Base-by-base conservation (phyloP, 2,113 vertebrate species). In the Rhabdomys dilectus region DNA sequence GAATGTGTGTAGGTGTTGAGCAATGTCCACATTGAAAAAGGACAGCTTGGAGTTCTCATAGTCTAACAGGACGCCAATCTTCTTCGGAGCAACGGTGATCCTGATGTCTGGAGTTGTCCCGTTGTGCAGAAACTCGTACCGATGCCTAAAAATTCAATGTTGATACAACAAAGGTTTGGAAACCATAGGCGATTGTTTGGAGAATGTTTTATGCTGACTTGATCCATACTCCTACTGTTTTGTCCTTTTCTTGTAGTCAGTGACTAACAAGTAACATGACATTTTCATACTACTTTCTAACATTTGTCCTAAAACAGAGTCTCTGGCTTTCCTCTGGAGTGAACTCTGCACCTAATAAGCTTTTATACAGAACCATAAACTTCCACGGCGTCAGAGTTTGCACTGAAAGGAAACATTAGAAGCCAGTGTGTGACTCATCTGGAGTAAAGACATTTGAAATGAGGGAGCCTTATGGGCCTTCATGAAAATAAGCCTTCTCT, bases 1-100 rank as follows among this genome's bases (percentile, higher is more conserved):
- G 97, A 99, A 99, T 3, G 99, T 99, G 91, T 99, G 98, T 0
- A 99, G 99, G 94, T 99, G 99, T 97, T 99, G 99, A 60, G 98
- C 97, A 94, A 99, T 98, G 66, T 98, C 98, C 29, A 98, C 98
- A 0, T 99, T 99, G 97, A 99, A 99, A 98, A 99, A 99, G 0
- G 99, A 99, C 89, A 99, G 94, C 17, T 96, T 99, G 15, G 98
- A 98, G 17, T 97, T 98, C 51, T 99, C 98, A 0, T 99, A 99
- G 98, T 99, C 99, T 88, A 99, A 98, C 4, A 99, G 98, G 96
- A 99, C 91, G 16, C 99, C 99, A 12, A 99, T 98, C 95, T 98
- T 98, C 94, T 26, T 76, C 0, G 99, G 99, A 0, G 98, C 80
- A 29, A 99, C 9, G 0, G 99, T 99, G 87, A 99, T 97, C 95